phyloP scores from a whole-genome alignment of 2,888 invertebrate genomes.

The Dicyrtoma fusca region DNA sequence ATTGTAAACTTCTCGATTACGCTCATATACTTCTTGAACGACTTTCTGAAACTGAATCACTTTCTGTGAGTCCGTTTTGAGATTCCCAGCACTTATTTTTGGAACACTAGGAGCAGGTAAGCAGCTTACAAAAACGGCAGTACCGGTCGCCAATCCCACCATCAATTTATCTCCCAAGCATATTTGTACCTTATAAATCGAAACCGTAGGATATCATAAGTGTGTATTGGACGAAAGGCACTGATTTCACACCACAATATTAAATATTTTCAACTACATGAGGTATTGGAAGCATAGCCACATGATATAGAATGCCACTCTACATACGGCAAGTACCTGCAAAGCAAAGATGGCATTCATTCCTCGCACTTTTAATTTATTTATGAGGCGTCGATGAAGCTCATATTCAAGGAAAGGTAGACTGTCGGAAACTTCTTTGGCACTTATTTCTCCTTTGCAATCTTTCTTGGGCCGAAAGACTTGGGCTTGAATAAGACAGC shows the following conservation, averaged over 20 bases:
- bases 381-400: constrained; percentile 84
- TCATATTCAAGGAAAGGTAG: constrained; percentile 93
- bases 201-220: no score
- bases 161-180: constrained; percentile 86
- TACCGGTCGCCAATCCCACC: constrained; percentile 85
- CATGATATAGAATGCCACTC: no score
- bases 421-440: constrained; percentile 92
- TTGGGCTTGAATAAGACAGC: constrained; percentile 72
- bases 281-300: no score
- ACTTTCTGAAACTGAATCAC: constrained; percentile 71
- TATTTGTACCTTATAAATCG: constrained; percentile 69
- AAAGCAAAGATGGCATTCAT: constrained; percentile 93
- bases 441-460: constrained; percentile 79
- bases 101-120: constrained; percentile 77
- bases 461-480: constrained; percentile 78
- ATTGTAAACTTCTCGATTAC: constrained; percentile 73
- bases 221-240: no score
- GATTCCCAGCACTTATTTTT: constrained; percentile 70
- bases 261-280: no score
- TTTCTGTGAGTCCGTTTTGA: constrained; percentile 69
- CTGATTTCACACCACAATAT: no score
- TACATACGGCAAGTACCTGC: no score
- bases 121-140: constrained; percentile 77
- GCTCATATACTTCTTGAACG: constrained; percentile 71
- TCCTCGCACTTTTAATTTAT: constrained; percentile 88